Percentiles rank a stretch among this genome's conserved stretches.
phyloP scores from a whole-genome alignment of 1,140 invertebrate species.

The Conus ventricosus region DNA sequence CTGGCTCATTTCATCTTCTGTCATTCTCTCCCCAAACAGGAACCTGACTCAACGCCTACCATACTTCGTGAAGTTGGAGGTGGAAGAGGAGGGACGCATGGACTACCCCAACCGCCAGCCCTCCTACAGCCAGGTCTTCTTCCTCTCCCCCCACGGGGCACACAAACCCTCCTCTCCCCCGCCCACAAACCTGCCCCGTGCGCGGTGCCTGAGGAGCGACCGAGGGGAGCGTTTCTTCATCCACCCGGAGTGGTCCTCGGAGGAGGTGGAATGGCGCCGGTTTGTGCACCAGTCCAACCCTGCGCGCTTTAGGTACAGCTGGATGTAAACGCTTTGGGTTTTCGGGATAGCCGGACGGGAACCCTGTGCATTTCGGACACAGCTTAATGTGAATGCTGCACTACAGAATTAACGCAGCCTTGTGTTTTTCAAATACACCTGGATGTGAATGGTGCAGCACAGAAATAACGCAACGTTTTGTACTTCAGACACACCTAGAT shows the following conservation, averaged over 20 bases:
- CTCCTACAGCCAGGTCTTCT: neutral
- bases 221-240: slow-evolving; percentile 9
- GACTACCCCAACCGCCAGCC: neutral
- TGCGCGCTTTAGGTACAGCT: neutral
- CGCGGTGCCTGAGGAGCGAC: neutral
- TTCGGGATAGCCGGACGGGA: neutral
- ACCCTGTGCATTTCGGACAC: neutral
- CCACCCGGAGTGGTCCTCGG: slow-evolving; percentile 15
- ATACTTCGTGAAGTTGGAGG: neutral
- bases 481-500: too few species aligned
- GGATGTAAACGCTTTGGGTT: neutral
- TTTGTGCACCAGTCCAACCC: neutral
- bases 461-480: too few species aligned
- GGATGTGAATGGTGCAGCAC: too few species aligned
- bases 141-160: neutral
- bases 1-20: too few species aligned
- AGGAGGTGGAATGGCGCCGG: neutral
- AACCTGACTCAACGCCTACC: neutral
- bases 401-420: too few species aligned
- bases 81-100: neutral
- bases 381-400: too few species aligned
- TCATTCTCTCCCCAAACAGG: neutral
- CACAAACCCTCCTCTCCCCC: neutral
- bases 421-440: too few species aligned
- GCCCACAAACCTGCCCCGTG: neutral